Evolutionary conservation across 2,113 vertebrate species (phyloP), one percentile per base, ranked within the genome.

Genomic region (Zosterops lateralis): DNA sequence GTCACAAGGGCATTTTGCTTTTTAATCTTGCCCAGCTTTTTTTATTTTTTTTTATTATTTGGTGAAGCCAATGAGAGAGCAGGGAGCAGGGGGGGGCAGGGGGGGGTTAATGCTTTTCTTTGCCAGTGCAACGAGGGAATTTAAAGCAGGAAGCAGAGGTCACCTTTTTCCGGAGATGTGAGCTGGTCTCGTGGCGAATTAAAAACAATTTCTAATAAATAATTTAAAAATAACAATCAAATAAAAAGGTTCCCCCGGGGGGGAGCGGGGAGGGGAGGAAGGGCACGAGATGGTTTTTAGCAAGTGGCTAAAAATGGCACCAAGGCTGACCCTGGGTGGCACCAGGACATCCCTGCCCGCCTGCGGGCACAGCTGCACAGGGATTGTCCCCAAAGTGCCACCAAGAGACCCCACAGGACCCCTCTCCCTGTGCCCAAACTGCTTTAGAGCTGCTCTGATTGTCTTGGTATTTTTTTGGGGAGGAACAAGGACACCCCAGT

Each of bases 1-100:
- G 92, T 95, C 84, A 91, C 93, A 82, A 93, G 91, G 91, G 94
- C 81, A 61, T 91, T 92, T 91, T 89, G 88, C 84, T 92, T 83
- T 94, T 92, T 95, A 90, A 93, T 94, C 92, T 92, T 3, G 64
- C 74, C 38, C 73, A 40, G 77, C 24, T 84, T 58, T 34, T 58
- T 32, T 56, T 20, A 24, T 77, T 53, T 38, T 38, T 38, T 42
- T 77, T 48, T 53, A 45, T 47, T 53, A n/a, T 82, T 62, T 34
- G 51, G 42, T 25, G 68, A 91, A 89, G 77, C 87, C 90, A 87
- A 81, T 42, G 73, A 72, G 60, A 47, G 64, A 47, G 8, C 5
- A 4, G 34, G 38, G 61, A 89, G 45, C 38, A 38, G 38, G 22
- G 24, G 45, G 66, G 54, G 22, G 28, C 5, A 3, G 1, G 24